Evolutionary conservation across 2,113 vertebrate species (phyloP).

Genomic region (Bos javanicus): DNA sequence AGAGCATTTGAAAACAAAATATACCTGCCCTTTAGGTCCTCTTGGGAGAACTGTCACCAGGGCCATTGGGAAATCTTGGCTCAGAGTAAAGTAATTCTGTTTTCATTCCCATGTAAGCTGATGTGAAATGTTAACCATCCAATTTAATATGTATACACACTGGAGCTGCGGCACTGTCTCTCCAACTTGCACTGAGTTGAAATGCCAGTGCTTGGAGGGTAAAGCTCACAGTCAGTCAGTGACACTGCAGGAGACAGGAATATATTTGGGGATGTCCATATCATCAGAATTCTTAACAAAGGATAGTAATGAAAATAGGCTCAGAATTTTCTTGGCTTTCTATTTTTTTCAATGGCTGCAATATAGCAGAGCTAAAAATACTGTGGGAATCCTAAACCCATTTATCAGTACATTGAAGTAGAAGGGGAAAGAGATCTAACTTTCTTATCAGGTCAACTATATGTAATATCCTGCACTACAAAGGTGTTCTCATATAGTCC

Average conservation of each 20-base stretch:
- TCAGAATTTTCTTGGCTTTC: not conserved
- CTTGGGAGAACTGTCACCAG: not conserved
- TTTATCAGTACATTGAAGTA: not conserved
- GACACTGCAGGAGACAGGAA: not conserved
- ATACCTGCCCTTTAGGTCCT: not conserved
- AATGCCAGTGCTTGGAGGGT: not conserved
- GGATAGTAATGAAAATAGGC: not conserved
- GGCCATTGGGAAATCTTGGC: not conserved
- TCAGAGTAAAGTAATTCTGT: not conserved
- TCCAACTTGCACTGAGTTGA: not conserved
- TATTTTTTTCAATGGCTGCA: not conserved
- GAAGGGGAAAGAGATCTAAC: not conserved
- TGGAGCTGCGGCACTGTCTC: not conserved
- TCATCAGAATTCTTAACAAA: not conserved
- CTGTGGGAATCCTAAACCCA: not conserved
- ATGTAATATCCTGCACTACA: not conserved
- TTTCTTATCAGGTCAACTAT: not conserved
- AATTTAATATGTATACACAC: not conserved
- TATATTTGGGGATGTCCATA: not conserved
- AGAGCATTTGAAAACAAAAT: not conserved
- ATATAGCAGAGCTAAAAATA: not conserved
- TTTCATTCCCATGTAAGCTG: not conserved
- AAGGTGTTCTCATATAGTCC: not conserved
- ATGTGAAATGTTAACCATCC: slow-evolving; percentile 2
- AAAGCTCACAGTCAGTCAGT: not conserved